Percentiles rank a stretch among this genome's conserved stretches.
Evolutionary conservation across 1,140 invertebrate species (phyloP).

Genomic region (Nephila pilipes): DNA sequence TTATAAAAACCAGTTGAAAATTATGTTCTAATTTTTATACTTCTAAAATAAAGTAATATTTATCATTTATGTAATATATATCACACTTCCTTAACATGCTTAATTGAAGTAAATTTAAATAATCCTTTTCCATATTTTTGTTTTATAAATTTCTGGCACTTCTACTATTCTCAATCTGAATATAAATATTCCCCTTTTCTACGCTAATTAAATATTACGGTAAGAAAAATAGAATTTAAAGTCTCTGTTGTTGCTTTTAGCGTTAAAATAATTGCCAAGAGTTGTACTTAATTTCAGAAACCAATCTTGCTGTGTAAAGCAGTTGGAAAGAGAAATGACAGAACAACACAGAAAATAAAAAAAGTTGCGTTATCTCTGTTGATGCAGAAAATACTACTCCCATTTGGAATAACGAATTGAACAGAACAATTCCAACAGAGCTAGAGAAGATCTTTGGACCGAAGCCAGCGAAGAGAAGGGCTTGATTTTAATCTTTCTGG

Average conservation of each 20-base stretch:
- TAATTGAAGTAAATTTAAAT: no score
- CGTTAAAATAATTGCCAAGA: conserved; percentile 21
- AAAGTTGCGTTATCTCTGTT: conserved; percentile 20
- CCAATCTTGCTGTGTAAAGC: neutral
- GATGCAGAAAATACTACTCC: conserved; percentile 25
- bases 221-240: neutral
- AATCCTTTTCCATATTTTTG: no score
- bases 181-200: neutral
- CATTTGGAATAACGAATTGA: conserved; percentile 38
- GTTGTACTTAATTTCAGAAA: conserved; percentile 8
- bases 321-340: neutral
- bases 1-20: no score
- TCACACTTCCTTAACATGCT: no score
- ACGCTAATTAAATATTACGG: neutral
- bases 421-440: conserved; percentile 9
- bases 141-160: neutral
- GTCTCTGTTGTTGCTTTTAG: conserved; percentile 33
- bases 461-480: neutral
- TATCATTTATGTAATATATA: no score
- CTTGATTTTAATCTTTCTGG: conserved; percentile 38
- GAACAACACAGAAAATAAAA: neutral
- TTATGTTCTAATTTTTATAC: no score
- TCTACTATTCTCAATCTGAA: neutral
- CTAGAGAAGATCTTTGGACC: neutral
- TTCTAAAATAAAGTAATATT: no score